Evolutionary conservation across 2,888 invertebrate genomes (phyloP).

Genomic region (Phasia obesa): DNA sequence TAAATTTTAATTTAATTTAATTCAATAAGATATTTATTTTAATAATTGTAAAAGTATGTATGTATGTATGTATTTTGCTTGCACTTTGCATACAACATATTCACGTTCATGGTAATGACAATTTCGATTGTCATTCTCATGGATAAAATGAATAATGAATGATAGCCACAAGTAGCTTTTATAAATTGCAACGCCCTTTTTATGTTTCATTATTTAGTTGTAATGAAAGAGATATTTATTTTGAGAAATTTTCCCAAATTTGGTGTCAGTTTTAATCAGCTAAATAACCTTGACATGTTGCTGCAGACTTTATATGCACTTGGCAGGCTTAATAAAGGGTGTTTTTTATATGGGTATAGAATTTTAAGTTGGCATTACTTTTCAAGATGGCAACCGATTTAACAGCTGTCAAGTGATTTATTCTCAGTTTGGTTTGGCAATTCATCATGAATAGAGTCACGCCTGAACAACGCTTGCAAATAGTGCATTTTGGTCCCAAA

Average conservation of each 20-base stretch:
- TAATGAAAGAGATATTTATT: neutral
- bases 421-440: too few relatives aligned
- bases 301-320: too few relatives aligned
- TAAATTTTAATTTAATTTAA: neutral
- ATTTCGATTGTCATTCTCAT: neutral
- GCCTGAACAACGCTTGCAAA: too few relatives aligned
- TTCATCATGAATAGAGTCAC: too few relatives aligned
- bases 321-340: too few relatives aligned
- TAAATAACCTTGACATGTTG: neutral
- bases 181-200: conserved; percentile 16
- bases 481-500: too few relatives aligned
- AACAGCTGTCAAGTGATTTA: too few relatives aligned
- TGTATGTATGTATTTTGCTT: neutral
- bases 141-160: neutral
- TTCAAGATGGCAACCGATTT: too few relatives aligned
- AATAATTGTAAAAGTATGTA: conserved; percentile 4
- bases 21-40: conserved; percentile 23
- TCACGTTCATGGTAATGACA: neutral
- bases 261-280: neutral
- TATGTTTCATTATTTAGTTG: neutral
- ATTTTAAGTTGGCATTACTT: too few relatives aligned
- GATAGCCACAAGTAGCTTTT: neutral
- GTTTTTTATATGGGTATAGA: too few relatives aligned
- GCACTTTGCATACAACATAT: neutral
- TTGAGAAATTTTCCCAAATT: neutral